Conservation (phyloP, 2,113 vertebrate genomes). For the Mastomys natalensis region DNA sequence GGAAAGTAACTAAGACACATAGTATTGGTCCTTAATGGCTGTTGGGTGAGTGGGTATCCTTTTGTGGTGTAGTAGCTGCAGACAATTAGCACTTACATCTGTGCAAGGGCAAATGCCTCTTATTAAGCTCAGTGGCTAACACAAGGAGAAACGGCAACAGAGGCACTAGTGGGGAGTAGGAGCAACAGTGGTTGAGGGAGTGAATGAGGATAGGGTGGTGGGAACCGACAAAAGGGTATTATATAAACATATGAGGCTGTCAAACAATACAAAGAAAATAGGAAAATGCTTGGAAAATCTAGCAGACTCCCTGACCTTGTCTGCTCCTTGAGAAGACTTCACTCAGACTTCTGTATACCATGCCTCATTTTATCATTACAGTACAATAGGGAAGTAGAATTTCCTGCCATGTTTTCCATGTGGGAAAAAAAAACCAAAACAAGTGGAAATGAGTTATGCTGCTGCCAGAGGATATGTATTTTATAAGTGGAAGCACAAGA, state of each 20-base stretch:
- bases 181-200: background rate
- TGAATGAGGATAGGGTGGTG: too few relatives aligned
- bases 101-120: background rate
- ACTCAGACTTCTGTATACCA: background rate
- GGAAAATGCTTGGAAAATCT: background rate
- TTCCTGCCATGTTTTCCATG: slow-evolving; percentile 13
- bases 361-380: background rate
- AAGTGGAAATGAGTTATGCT: background rate
- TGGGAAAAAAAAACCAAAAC: background rate
- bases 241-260: background rate
- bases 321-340: background rate
- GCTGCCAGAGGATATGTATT: background rate
- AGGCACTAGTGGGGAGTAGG: too few relatives aligned
- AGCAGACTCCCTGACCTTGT: background rate
- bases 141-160: too few relatives aligned
- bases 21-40: background rate
- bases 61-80: too few relatives aligned
- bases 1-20: background rate
- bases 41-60: background rate
- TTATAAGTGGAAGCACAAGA: background rate
- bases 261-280: background rate
- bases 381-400: background rate
- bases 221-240: background rate
- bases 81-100: background rate
- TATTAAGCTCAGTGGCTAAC: background rate